Base-by-base conservation (phyloP, 2,797 vertebrate species). In the Coilia nasus region DNA sequence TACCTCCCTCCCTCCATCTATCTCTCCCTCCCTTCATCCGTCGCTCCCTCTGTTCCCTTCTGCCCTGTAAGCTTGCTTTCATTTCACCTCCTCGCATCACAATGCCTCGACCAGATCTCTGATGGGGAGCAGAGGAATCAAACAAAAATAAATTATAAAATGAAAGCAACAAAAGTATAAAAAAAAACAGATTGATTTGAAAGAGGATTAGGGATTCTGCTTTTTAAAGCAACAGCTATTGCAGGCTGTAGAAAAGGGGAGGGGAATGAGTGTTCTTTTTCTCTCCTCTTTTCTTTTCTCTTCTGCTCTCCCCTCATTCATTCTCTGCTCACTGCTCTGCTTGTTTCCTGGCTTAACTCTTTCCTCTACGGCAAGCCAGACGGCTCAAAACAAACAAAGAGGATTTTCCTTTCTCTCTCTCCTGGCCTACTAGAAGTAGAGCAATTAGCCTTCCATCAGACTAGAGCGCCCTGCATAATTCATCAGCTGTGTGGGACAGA, bases 381-480 rank as follows among this genome's bases (percentile, higher is more conserved):
- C 71, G 41, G 35, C 31, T 15, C 71, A 78, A 78, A 54, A 44
- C 71, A 41, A 35, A 78, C 35, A 44, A 78, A 44, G 19, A 44
- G 71, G 71, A 44, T 78, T 78, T 44, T 78, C 35, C 71, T 44
- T 31, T 41, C 17, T 59, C 21, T 62, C 64, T 71, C 80, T 87
- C 59, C 62, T 84, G 88, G 86, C 87, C 90, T 88, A 87, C 88
- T 83, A 86, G 82, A 92, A 92, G 67, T 86, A 83, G 85, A 93
- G 88, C 87, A 92, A 91, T 93, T 93, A 91, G 87, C 87, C 78
- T 62, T 81, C 64, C 81, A 87, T 91, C 88, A 86, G 88, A 90
- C 84, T 85, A 83, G 83, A 88, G 88, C 83, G 78, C 41, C 60
- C 83, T 92, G 90, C 89, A 93, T 92, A 91, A 93, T 92, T 93